Evolutionary conservation across 2,797 vertebrate genomes (phyloP).

Genomic region (Avahi laniger): DNA sequence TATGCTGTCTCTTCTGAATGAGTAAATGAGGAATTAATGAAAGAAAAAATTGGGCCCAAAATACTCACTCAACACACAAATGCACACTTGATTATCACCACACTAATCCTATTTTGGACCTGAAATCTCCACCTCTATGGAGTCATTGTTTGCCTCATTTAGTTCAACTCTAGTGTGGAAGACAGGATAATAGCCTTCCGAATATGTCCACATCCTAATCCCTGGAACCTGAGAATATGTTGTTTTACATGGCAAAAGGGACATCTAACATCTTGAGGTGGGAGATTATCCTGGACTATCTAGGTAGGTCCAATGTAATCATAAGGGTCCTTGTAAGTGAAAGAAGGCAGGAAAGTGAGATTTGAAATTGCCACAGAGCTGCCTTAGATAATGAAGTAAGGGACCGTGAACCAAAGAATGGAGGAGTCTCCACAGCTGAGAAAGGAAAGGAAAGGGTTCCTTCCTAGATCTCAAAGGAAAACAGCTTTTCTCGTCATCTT

Average conservation of each 20-base stretch:
- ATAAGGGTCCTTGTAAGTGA: background rate
- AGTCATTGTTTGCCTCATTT: background rate
- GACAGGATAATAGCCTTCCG: background rate
- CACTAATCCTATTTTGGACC: background rate
- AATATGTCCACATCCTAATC: background rate
- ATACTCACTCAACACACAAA: background rate
- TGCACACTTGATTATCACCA: background rate
- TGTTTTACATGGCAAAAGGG: background rate
- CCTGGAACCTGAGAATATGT: background rate
- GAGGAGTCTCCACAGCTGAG: background rate
- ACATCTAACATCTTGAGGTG: background rate
- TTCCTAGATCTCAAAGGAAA: background rate
- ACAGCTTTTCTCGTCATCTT: background rate
- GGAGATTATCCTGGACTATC: background rate
- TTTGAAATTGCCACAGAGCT: background rate
- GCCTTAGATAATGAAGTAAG: background rate
- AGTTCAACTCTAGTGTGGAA: background rate
- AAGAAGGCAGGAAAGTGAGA: background rate
- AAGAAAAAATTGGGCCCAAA: background rate
- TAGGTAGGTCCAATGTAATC: background rate
- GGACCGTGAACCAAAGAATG: background rate
- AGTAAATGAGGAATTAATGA: background rate
- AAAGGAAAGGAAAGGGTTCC: background rate
- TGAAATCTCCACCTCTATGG: background rate
- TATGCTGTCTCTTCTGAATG: background rate